Conservation (phyloP, 53 echinoderm and acorn worm genomes). For the Henricia sp. region DNA sequence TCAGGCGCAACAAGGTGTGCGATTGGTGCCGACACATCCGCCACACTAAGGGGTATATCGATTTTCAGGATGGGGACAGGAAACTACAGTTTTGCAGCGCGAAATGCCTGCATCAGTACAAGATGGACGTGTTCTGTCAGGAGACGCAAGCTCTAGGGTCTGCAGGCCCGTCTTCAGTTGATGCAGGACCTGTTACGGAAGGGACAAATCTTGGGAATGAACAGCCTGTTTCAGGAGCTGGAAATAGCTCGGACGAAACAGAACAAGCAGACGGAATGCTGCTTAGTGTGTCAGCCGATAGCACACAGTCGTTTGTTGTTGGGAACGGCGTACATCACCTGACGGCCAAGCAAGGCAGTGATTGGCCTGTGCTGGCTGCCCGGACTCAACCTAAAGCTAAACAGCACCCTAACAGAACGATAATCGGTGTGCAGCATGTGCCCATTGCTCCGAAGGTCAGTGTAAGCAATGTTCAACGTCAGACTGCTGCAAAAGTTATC, state of each 20-base stretch:
- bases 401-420: constrained; percentile 30
- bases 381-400: constrained; percentile 38
- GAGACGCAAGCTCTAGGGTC: constrained; percentile 60
- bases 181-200: not conserved
- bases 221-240: not conserved
- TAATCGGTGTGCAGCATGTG: constrained; percentile 29
- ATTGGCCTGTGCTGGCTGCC: not conserved
- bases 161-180: not conserved
- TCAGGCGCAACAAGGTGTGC: constrained; percentile 85
- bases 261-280: not conserved
- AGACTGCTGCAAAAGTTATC: not conserved
- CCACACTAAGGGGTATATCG: constrained; percentile 77
- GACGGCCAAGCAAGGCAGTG: not conserved
- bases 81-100: constrained; percentile 89
- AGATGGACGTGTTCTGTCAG: constrained; percentile 78
- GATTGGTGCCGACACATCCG: constrained; percentile 90
- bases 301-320: constrained; percentile 17
- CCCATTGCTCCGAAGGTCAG: constrained; percentile 48
- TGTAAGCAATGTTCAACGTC: not conserved
- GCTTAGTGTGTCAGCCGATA: constrained; percentile 16
- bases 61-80: constrained; percentile 61
- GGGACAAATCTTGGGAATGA: not conserved
- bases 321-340: constrained; percentile 32
- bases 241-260: constrained; percentile 28
- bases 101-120: constrained; percentile 89